These are phyloP conservation scores for Poecilia wingei DNA, from an alignment of 2,797 vertebrate species.

Conservation along the genomic window DNA sequence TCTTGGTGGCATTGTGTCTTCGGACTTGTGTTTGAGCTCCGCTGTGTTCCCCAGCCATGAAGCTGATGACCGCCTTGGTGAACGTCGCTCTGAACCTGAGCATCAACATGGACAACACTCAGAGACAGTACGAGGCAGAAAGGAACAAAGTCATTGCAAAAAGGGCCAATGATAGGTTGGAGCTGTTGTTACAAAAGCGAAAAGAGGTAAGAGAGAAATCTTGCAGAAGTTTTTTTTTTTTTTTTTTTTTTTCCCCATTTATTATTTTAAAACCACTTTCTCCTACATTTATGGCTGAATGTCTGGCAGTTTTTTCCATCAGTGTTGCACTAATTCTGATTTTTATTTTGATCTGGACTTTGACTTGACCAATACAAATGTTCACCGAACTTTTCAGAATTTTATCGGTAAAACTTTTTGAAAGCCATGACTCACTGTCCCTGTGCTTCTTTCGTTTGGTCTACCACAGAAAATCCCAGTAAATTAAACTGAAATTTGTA, in stretches of 20 bases:
- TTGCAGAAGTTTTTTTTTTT: not conserved
- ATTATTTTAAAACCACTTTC: not conserved
- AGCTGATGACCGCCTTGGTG: slow-evolving; percentile 96
- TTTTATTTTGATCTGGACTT: not conserved
- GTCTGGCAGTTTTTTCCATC: not conserved
- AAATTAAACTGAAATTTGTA: not conserved
- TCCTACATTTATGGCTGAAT: not conserved
- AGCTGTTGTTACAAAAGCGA: slow-evolving; percentile 93
- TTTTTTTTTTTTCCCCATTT: not conserved
- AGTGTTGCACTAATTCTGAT: not conserved
- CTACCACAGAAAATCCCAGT: not conserved
- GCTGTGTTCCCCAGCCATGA: slow-evolving; percentile 80
- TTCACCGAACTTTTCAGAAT: not conserved
- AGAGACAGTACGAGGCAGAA: slow-evolving; percentile 95
- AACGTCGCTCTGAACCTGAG: slow-evolving; percentile 97
- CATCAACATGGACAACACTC: slow-evolving; percentile 99
- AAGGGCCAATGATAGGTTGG: slow-evolving; percentile 92
- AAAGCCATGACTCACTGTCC: not conserved
- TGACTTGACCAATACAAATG: not conserved
- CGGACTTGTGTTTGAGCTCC: slow-evolving; percentile 4
- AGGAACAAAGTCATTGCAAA: slow-evolving; percentile 95
- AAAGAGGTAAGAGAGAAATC: slow-evolving; percentile 88
- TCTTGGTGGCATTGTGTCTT: not conserved
- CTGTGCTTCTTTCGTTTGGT: not conserved
- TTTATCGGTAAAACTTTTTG: not conserved